Percentiles rank a stretch among this genome's conserved stretches.
Evolutionary conservation across 2,797 vertebrate genomes (phyloP).

Genomic region (Champsocephalus gunnari): DNA sequence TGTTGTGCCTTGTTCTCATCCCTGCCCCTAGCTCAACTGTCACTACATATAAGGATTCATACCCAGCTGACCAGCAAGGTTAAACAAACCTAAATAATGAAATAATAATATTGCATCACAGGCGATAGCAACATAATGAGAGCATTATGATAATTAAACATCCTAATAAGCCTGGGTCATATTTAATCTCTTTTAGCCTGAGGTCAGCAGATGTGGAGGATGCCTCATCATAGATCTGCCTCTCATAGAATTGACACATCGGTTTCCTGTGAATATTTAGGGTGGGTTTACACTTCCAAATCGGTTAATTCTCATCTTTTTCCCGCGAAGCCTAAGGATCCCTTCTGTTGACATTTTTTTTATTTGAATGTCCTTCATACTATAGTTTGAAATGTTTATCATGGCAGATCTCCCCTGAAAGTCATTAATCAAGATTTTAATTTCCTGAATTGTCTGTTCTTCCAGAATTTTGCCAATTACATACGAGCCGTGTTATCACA

Average conservation of each 20-base stretch:
- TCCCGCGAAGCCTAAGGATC: not conserved
- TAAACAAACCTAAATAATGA: constrained; percentile 59
- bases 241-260: constrained; percentile 22
- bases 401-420: constrained; percentile 7
- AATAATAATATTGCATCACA: constrained; percentile 45
- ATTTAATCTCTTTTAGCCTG: constrained; percentile 67
- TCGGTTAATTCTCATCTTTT: not conserved
- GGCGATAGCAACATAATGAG: constrained; percentile 51
- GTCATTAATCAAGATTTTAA: constrained; percentile 40
- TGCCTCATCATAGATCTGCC: constrained; percentile 42
- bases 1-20: constrained; percentile 1
- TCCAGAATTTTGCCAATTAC: constrained; percentile 15
- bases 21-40: constrained; percentile 11
- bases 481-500: constrained; percentile 13
- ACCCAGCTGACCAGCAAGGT: constrained; percentile 41
- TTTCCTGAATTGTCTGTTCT: constrained; percentile 50
- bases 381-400: not conserved
- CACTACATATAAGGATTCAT: constrained; percentile 39
- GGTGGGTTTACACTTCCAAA: not conserved
- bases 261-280: constrained; percentile 1
- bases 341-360: not conserved
- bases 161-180: constrained; percentile 68
- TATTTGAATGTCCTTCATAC: not conserved
- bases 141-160: constrained; percentile 80
- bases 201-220: constrained; percentile 77